phyloP scores from a whole-genome alignment of 2,113 vertebrate genomes.

The Tupaia chinensis region DNA sequence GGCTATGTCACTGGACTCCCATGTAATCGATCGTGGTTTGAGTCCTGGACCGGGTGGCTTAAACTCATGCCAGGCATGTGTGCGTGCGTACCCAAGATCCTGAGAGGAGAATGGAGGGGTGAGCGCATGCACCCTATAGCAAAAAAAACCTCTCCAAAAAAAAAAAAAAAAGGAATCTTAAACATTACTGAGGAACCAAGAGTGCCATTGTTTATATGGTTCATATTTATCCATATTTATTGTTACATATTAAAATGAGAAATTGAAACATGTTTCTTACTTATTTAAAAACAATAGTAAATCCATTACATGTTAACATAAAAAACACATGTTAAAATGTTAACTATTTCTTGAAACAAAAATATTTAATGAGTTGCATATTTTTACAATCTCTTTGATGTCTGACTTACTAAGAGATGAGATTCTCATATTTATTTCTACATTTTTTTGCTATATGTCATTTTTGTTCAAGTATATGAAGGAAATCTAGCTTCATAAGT shows the following conservation, averaged over 20 bases:
- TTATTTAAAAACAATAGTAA: background rate
- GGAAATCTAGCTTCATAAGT: slow-evolving; percentile 12
- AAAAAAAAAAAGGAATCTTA: no score
- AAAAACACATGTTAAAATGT: slow-evolving; percentile 14
- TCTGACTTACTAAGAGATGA: background rate
- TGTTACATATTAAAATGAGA: background rate
- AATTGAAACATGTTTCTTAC: background rate
- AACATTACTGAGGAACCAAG: background rate
- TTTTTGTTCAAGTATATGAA: slow-evolving; percentile 10
- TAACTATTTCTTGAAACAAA: background rate
- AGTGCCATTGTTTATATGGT: background rate
- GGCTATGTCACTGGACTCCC: no score
- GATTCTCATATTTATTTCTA: slow-evolving; percentile 1
- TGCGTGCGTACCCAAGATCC: no score
- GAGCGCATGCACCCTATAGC: no score
- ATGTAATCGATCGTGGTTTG: rapidly evolving
- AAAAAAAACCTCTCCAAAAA: no score
- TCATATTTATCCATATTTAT: background rate
- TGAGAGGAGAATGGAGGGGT: no score
- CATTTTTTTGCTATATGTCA: background rate
- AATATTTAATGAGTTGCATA: slow-evolving; percentile 15
- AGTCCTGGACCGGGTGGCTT: no score
- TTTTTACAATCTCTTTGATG: slow-evolving; percentile 34
- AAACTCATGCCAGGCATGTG: no score
- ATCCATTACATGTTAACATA: background rate